A percentile compares a stretch with the other conserved stretches of the same genome.
phyloP scores from a whole-genome alignment of 2,797 vertebrate species.

The Novumbra hubbsi region DNA sequence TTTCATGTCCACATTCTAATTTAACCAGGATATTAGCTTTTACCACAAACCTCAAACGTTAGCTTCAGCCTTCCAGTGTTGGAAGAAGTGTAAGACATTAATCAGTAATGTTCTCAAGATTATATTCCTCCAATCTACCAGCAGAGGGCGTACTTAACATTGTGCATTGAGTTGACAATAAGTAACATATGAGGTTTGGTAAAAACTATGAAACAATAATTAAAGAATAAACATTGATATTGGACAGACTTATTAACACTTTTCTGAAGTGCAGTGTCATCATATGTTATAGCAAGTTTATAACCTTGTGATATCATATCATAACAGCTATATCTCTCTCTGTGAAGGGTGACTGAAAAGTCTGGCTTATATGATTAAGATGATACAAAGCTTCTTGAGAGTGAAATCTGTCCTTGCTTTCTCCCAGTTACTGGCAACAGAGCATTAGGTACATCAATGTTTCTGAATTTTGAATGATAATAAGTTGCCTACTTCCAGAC shows the following conservation, averaged over 20 bases:
- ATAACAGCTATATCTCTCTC: no score
- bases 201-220: not conserved
- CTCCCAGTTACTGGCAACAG: no score
- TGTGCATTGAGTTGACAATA: not conserved
- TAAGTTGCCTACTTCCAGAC: no score
- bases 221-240: not conserved
- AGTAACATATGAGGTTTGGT: not conserved
- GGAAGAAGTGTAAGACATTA: not conserved
- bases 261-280: no score
- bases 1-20: not conserved
- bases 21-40: not conserved
- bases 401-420: not conserved
- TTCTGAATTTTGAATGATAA: no score
- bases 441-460: no score
- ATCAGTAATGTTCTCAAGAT: not conserved
- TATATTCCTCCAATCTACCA: not conserved
- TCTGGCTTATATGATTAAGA: no score
- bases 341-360: no score
- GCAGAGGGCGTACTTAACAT: slow-evolving; percentile 12
- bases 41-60: not conserved
- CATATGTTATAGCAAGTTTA: no score
- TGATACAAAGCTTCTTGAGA: not conserved
- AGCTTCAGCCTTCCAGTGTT: not conserved
- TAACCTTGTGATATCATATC: no score
- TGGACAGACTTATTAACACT: not conserved